Conservation (phyloP, 2,113 vertebrate genomes). For the Ia io region DNA sequence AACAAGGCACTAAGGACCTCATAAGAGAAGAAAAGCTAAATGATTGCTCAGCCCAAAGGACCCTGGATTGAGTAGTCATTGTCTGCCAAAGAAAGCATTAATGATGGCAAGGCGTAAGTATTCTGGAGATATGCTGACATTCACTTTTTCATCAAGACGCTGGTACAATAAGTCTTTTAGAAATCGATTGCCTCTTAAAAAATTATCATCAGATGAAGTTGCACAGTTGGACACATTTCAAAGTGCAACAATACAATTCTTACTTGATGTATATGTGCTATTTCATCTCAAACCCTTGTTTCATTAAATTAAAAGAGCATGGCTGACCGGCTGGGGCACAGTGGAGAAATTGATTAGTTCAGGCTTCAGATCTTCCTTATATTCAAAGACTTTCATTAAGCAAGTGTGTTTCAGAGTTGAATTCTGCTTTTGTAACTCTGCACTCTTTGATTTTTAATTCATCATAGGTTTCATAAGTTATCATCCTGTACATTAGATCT, state of each 20-base stretch:
- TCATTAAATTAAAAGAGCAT: conserved; percentile 91
- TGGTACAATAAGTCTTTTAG: conserved; percentile 87
- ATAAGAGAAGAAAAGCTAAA: conserved; percentile 88
- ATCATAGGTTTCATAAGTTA: conserved; percentile 63
- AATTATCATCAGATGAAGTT: conserved; percentile 91
- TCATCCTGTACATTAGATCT: conserved; percentile 26
- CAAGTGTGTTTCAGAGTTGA: conserved; percentile 80
- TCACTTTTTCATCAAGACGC: conserved; percentile 87
- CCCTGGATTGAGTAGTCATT: conserved; percentile 88
- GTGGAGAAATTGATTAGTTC: conserved; percentile 90
- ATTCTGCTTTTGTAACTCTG: conserved; percentile 81
- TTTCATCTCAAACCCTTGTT: conserved; percentile 88
- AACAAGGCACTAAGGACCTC: conserved; percentile 89
- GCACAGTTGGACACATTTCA: conserved; percentile 90
- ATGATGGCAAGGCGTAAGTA: conserved; percentile 87
- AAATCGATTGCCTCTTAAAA: conserved; percentile 89
- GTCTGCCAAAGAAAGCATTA: conserved; percentile 91
- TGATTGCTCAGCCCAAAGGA: conserved; percentile 87
- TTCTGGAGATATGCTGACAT: conserved; percentile 88
- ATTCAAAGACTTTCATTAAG: conserved; percentile 87
- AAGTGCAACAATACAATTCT: conserved; percentile 89
- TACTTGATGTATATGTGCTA: conserved; percentile 87
- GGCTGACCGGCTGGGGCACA: conserved; percentile 83
- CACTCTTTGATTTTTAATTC: conserved; percentile 78
- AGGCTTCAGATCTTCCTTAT: conserved; percentile 84